phyloP scores from a whole-genome alignment of 2,113 vertebrate species.

The Prunella himalayana region DNA sequence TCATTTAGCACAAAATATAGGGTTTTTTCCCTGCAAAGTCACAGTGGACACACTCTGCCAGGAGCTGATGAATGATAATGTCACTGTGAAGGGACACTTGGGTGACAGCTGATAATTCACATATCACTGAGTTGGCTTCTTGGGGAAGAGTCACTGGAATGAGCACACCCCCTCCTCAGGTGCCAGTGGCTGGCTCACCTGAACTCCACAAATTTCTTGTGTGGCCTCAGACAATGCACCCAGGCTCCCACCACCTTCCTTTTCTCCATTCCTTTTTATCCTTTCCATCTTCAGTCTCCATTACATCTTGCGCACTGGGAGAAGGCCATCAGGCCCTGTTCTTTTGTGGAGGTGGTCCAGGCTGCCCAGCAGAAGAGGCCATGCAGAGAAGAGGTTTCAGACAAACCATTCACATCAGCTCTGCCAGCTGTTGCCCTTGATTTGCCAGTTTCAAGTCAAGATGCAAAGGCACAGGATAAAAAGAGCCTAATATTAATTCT shows the following conservation, averaged over 20 bases:
- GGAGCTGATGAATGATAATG: not conserved
- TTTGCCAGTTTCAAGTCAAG: not conserved
- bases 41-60: not conserved
- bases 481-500: not conserved
- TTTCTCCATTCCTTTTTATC: not conserved
- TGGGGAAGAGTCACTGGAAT: not conserved
- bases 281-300: not conserved
- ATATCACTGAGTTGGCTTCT: not conserved
- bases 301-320: not conserved
- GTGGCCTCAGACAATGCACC: not conserved
- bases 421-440: not conserved
- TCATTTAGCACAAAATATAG: not conserved
- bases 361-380: not conserved
- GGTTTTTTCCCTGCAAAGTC: not conserved
- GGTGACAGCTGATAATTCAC: not conserved
- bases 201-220: not conserved
- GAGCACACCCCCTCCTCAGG: not conserved
- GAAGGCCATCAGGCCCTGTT: not conserved
- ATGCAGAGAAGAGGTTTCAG: not conserved
- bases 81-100: not conserved
- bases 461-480: not conserved
- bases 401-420: not conserved
- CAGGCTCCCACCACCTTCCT: not conserved
- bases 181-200: fast-evolving
- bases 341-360: not conserved